phyloP scores from a whole-genome alignment of 1,140 invertebrate species.

The Conopomorpha cramerella region DNA sequence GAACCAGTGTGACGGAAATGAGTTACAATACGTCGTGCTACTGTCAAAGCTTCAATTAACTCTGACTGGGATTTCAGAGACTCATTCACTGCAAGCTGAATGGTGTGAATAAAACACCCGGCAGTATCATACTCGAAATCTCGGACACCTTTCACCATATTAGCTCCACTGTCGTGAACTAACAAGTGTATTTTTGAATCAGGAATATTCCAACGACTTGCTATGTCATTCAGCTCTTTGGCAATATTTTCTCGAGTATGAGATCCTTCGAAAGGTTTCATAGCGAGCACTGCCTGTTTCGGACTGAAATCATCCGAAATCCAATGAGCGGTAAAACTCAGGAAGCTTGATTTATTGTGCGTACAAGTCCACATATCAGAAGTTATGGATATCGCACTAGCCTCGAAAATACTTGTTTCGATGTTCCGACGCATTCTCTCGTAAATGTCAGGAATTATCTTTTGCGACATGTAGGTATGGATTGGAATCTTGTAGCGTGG shows the following conservation, averaged over 20 bases:
- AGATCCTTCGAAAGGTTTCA: slow-evolving; percentile 15
- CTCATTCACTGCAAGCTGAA: slow-evolving; percentile 12
- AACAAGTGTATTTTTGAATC: slow-evolving; percentile 13
- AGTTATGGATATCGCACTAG: slow-evolving; percentile 14
- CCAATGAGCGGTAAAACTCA: slow-evolving; percentile 26
- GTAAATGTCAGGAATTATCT: slow-evolving; percentile 16
- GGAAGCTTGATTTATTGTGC: slow-evolving; percentile 16
- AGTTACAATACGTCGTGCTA: slow-evolving; percentile 16
- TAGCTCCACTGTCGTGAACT: slow-evolving; percentile 16
- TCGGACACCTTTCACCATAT: slow-evolving; percentile 19
- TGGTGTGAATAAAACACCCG: slow-evolving; percentile 19
- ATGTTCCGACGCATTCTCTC: slow-evolving; percentile 15
- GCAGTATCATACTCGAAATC: slow-evolving; percentile 15
- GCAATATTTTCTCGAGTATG: slow-evolving; percentile 16
- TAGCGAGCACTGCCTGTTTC: slow-evolving; percentile 19
- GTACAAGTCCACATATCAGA: slow-evolving; percentile 22
- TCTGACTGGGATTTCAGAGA: slow-evolving; percentile 14
- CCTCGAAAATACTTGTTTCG: slow-evolving; percentile 13
- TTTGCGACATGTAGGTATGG: slow-evolving; percentile 15
- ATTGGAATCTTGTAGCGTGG: slow-evolving; percentile 16
- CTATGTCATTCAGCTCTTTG: slow-evolving; percentile 12
- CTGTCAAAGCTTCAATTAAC: slow-evolving; percentile 11
- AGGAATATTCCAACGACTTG: slow-evolving; percentile 14
- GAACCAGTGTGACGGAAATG: slow-evolving; percentile 18
- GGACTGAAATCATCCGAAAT: slow-evolving; percentile 13